Conservation (phyloP, 2,797 vertebrate genomes). For the Typhlichthys subterraneus region DNA sequence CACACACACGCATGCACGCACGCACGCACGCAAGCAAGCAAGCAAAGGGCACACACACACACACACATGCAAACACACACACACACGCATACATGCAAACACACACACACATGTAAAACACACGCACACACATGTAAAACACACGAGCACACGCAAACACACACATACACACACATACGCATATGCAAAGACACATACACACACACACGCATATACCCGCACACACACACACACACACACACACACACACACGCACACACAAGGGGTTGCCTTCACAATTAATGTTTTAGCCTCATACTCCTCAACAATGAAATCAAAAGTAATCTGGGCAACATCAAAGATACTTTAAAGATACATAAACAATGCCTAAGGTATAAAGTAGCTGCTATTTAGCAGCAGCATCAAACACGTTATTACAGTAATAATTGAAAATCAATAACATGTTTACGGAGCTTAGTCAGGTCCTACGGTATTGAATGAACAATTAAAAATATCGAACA, state of each 20-base stretch:
- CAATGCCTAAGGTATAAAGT: not conserved
- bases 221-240: slow-evolving; percentile 27
- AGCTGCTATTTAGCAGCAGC: slow-evolving; percentile 22
- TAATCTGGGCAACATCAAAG: slow-evolving; percentile 27
- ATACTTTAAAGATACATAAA: slow-evolving; percentile 2
- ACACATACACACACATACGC: slow-evolving; percentile 15
- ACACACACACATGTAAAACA: not conserved
- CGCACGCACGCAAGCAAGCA: not conserved
- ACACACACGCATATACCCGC: slow-evolving; percentile 1
- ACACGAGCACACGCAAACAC: slow-evolving; percentile 6
- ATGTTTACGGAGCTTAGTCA: not conserved
- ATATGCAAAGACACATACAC: slow-evolving; percentile 1
- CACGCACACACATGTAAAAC: slow-evolving; percentile 1
- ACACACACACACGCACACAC: not conserved
- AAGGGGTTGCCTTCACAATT: slow-evolving; percentile 26
- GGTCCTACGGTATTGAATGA: not conserved
- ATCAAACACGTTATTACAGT: slow-evolving; percentile 18
- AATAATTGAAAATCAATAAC: slow-evolving; percentile 39
- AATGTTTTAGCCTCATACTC: slow-evolving; percentile 23
- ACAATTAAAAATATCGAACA: not conserved
- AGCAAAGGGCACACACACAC: not conserved
- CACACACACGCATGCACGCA: not conserved
- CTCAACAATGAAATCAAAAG: slow-evolving; percentile 27
- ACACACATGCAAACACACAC: slow-evolving; percentile 20
- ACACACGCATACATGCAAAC: slow-evolving; percentile 1